phyloP scores from a whole-genome alignment of 2,797 vertebrate genomes.

The Thaleichthys pacificus region DNA sequence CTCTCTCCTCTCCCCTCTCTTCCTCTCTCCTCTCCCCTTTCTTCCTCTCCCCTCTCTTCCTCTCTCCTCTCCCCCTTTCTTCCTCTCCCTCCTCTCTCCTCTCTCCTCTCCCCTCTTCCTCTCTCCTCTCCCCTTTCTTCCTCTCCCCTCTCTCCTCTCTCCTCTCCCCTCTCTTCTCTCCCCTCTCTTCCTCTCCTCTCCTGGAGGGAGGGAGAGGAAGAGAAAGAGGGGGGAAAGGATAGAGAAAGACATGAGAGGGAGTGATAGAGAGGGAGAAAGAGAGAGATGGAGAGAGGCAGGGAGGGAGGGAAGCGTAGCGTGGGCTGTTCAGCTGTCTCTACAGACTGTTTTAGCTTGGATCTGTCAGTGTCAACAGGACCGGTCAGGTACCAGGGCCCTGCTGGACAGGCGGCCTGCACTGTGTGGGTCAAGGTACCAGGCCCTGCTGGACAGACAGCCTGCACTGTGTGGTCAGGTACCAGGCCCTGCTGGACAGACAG shows the following conservation, averaged over 20 bases:
- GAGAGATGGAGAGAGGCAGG: constrained; percentile 21
- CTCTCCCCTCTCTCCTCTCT: background rate
- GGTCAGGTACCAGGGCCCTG: too few species aligned
- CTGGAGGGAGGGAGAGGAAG: constrained; percentile 14
- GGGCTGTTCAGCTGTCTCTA: constrained; percentile 64
- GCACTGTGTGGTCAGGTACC: too few species aligned
- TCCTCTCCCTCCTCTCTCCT: background rate
- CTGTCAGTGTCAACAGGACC: too few species aligned
- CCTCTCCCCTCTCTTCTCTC: background rate
- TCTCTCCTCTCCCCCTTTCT: background rate
- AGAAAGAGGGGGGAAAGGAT: constrained; percentile 23
- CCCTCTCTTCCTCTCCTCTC: background rate
- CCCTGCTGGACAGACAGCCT: too few species aligned
- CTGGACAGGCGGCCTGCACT: too few species aligned
- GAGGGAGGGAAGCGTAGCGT: too few species aligned
- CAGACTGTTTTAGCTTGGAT: too few species aligned
- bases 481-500: too few species aligned
- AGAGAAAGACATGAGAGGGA: constrained; percentile 33
- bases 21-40: too few species aligned
- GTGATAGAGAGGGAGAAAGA: constrained; percentile 13
- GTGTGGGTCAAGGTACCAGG: too few species aligned
- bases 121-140: background rate
- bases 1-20: too few species aligned
- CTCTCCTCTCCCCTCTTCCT: background rate
- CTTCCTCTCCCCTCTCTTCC: background rate